Evolutionary conservation across 2,888 invertebrate species (phyloP).

Genomic region (Agapostemon virescens): DNA sequence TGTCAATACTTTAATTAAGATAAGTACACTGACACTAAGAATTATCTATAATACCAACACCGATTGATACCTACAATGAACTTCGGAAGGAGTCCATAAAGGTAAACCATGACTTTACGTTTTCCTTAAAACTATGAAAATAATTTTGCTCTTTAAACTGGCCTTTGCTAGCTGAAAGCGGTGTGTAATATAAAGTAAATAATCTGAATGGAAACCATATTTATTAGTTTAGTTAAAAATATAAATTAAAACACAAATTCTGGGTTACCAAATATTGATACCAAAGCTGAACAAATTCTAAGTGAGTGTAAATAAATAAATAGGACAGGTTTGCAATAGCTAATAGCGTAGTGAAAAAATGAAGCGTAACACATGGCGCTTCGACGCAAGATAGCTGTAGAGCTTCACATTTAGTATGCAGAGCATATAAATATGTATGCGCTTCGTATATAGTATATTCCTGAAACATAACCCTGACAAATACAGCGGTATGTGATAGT

Average conservation of each 20-base stretch:
- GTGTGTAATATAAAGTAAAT: background rate
- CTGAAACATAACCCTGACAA: conserved; percentile 34
- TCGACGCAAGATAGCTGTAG: background rate
- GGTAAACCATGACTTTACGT: too few species aligned
- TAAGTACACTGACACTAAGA: too few species aligned
- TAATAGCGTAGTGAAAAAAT: background rate
- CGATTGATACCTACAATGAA: too few species aligned
- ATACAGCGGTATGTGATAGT: conserved; percentile 16
- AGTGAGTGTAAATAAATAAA: background rate
- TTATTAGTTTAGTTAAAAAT: background rate
- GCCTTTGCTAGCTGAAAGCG: background rate
- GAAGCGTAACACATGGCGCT: background rate
- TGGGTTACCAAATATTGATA: background rate
- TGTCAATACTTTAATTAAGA: too few species aligned
- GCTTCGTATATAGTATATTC: background rate
- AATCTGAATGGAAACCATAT: background rate
- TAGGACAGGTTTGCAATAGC: background rate
- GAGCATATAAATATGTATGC: conserved; percentile 43
- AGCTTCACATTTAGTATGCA: background rate
- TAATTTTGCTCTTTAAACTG: too few species aligned
- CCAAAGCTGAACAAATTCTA: background rate
- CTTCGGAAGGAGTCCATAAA: too few species aligned
- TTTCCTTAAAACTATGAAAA: too few species aligned
- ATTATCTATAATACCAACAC: too few species aligned
- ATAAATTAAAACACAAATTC: background rate